Conservation (phyloP, 30 jellyfish, hydroid and myxozoan genomes). For the Aurelia aurita complex sp. Pacific region DNA sequence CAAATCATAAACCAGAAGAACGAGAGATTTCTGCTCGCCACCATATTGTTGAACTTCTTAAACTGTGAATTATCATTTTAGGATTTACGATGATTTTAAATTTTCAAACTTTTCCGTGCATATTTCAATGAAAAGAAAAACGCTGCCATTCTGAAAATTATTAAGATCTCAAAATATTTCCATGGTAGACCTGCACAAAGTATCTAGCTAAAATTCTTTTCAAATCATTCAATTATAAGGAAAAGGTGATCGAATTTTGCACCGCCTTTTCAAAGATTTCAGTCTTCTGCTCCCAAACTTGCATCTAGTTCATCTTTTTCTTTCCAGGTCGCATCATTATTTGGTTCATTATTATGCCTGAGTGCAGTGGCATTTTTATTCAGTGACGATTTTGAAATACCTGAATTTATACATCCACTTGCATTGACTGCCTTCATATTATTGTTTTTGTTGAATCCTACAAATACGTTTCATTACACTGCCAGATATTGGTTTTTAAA, state of each 20-base stretch:
- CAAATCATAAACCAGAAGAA: no score
- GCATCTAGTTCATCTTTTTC: neutral
- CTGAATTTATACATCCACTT: constrained; percentile 89
- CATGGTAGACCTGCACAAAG: no score
- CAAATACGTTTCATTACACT: constrained; percentile 89
- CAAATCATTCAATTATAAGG: no score
- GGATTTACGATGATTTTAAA: no score
- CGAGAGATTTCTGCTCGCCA: no score
- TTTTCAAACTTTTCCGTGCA: no score
- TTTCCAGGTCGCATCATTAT: constrained; percentile 85
- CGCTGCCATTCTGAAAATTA: no score
- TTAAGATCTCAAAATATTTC: no score
- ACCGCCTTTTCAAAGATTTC: neutral
- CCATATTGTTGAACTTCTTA: no score
- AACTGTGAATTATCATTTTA: no score
- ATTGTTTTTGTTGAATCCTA: constrained; percentile 81
- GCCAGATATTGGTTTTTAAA: constrained; percentile 92
- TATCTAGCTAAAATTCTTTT: no score
- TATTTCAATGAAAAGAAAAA: no score
- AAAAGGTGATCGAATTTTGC: neutral
- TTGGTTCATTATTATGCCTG: constrained; percentile 90
- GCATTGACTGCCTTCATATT: constrained; percentile 73
- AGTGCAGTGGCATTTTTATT: constrained; percentile 91
- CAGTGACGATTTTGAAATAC: constrained; percentile 74
- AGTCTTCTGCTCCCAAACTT: neutral